These are phyloP conservation scores for Auanema sp. DNA, from an alignment of 2,888 invertebrate genomes.

Conservation along the genomic window DNA sequence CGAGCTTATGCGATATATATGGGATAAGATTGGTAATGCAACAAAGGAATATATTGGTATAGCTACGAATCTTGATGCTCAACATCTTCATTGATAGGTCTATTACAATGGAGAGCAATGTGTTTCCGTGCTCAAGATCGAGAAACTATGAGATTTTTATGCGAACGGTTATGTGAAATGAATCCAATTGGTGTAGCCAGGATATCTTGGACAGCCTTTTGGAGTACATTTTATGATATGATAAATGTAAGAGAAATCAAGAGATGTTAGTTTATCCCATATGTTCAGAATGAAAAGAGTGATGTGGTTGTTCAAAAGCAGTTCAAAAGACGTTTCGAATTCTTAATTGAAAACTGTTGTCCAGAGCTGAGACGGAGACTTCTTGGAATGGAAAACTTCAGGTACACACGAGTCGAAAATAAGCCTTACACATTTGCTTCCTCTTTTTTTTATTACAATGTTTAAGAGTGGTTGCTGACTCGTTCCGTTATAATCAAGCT, in stretches of 20 bases:
- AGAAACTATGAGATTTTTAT: constrained; percentile 40
- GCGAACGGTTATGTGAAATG: constrained; percentile 33
- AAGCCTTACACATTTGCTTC: constrained; percentile 8
- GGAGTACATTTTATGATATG: constrained; percentile 38
- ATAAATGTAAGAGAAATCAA: constrained; percentile 8
- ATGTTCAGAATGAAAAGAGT: constrained; percentile 32
- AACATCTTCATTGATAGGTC: constrained; percentile 18
- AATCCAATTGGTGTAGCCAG: constrained; percentile 35
- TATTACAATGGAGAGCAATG: constrained; percentile 44
- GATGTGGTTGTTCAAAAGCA: constrained; percentile 34
- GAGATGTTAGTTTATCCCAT: too few relatives aligned
- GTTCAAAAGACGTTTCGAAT: constrained; percentile 35
- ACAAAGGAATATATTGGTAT: constrained; percentile 38
- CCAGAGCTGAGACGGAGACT: constrained; percentile 28
- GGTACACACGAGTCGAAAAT: constrained; percentile 12
- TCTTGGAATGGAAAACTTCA: constrained; percentile 33
- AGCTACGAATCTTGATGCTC: not conserved
- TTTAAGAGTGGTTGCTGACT: constrained; percentile 42
- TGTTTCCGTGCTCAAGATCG: constrained; percentile 38
- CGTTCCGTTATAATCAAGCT: constrained; percentile 39
- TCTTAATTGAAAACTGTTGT: constrained; percentile 42
- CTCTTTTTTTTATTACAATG: not conserved
- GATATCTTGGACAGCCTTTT: constrained; percentile 44
- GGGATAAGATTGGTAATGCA: constrained; percentile 32
- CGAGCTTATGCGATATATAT: constrained; percentile 40